phyloP scores from a whole-genome alignment of 2,113 vertebrate genomes.

The Mirounga angustirostris region DNA sequence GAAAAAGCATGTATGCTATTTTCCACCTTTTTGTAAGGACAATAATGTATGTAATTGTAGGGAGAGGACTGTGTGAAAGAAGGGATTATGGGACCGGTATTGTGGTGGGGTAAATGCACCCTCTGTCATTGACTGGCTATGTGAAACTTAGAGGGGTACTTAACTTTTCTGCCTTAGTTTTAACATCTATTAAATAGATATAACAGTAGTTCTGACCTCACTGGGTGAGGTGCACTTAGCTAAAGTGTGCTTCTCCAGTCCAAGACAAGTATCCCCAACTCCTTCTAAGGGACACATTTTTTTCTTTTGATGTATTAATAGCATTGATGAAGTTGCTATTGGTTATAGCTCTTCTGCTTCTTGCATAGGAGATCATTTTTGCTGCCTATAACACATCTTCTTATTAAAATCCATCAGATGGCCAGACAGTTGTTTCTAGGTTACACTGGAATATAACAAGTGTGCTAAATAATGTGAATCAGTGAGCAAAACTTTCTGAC shows the following conservation, averaged over 20 bases:
- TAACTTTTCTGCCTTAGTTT: neutral
- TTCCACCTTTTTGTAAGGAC: neutral
- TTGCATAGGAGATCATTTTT: neutral
- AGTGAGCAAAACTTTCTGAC: neutral
- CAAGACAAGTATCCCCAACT: neutral
- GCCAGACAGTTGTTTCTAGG: neutral
- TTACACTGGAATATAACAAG: neutral
- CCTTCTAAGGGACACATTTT: neutral
- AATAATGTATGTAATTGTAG: neutral
- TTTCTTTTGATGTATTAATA: neutral
- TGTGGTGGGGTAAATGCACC: neutral
- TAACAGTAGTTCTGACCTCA: neutral
- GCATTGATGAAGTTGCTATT: slow-evolving; percentile 13
- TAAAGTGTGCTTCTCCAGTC: neutral
- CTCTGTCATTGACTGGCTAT: neutral
- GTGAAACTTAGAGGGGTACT: neutral
- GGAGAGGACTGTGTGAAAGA: neutral
- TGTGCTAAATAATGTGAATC: neutral
- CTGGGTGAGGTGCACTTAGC: neutral
- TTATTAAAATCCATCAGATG: neutral
- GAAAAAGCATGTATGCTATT: neutral
- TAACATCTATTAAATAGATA: neutral
- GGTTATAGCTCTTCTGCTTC: neutral
- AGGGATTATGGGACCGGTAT: neutral
- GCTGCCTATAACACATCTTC: neutral